Conservation (phyloP, 2,888 invertebrate genomes). For the Polymixis lichenea region DNA sequence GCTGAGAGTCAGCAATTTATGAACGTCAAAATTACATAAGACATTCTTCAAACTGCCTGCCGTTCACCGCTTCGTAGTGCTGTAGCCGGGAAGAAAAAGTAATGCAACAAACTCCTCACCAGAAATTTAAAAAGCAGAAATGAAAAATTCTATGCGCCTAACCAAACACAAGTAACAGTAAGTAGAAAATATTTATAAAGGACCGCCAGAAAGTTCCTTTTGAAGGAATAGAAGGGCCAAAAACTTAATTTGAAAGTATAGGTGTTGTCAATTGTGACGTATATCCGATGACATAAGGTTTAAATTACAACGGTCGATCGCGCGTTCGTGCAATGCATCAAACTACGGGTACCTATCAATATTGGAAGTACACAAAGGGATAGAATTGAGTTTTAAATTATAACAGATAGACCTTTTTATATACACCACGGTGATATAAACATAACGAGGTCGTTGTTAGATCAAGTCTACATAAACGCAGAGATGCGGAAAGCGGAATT, state of each 20-base stretch:
- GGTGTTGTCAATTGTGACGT: not conserved
- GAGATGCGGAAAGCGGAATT: not conserved
- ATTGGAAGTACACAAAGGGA: slow-evolving; percentile 21
- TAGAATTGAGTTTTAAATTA: slow-evolving; percentile 41
- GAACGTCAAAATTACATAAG: no score
- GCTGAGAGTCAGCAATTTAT: no score
- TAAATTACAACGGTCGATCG: slow-evolving; percentile 6
- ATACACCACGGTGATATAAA: slow-evolving; percentile 20
- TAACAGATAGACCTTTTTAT: slow-evolving; percentile 23
- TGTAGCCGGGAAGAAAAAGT: no score
- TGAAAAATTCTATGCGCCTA: not conserved
- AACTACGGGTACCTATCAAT: slow-evolving; percentile 18
- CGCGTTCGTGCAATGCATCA: not conserved
- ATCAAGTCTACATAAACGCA: slow-evolving; percentile 8
- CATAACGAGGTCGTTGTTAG: slow-evolving; percentile 33
- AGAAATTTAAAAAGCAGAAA: no score
- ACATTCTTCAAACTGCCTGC: no score
- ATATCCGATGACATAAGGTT: not conserved
- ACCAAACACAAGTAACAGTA: not conserved
- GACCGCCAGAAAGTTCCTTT: not conserved
- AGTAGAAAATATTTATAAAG: slow-evolving; percentile 2
- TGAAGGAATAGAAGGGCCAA: not conserved
- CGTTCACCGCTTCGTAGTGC: no score
- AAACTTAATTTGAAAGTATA: not conserved
- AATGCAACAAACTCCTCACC: no score